These are phyloP conservation scores for Argyrosomus regius DNA, from an alignment of 2,797 vertebrate genomes.

Conservation along the genomic window DNA sequence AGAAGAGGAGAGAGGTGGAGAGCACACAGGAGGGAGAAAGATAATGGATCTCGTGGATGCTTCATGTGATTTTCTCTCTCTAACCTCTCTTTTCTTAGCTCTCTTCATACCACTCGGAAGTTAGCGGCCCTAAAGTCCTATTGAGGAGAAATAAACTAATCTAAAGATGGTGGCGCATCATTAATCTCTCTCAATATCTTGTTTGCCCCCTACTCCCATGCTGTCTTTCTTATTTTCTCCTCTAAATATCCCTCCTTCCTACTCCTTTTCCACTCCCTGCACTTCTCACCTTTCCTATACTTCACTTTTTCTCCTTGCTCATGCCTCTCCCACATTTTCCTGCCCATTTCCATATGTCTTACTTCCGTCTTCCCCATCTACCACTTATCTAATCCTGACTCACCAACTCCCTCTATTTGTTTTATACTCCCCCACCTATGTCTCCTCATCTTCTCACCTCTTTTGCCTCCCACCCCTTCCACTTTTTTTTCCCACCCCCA, in stretches of 20 bases:
- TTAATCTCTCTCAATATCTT: conserved; percentile 45
- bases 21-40: conserved; percentile 29
- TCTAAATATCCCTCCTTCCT: conserved; percentile 7
- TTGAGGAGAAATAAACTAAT: conserved; percentile 52
- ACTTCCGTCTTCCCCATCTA: background rate
- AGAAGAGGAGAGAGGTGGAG: conserved; percentile 14
- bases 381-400: conserved; percentile 10
- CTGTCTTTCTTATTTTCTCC: conserved; percentile 19
- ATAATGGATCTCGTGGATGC: conserved; percentile 60
- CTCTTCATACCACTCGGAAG: conserved; percentile 11
- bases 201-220: conserved; percentile 5
- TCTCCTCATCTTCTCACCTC: conserved; percentile 1
- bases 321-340: background rate
- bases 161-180: conserved; percentile 38
- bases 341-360: background rate
- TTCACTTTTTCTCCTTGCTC: conserved; percentile 20
- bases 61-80: conserved; percentile 45
- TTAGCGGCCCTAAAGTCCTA: conserved; percentile 41
- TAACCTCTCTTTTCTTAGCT: conserved; percentile 30
- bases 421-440: background rate
- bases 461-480: background rate
- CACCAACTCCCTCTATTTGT: background rate
- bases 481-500: background rate
- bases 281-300: background rate
- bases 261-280: background rate